A percentile compares a stretch with the other conserved stretches of the same genome.
Evolutionary conservation across 2,113 vertebrate species (phyloP).

Genomic region (Gulo gulo): DNA sequence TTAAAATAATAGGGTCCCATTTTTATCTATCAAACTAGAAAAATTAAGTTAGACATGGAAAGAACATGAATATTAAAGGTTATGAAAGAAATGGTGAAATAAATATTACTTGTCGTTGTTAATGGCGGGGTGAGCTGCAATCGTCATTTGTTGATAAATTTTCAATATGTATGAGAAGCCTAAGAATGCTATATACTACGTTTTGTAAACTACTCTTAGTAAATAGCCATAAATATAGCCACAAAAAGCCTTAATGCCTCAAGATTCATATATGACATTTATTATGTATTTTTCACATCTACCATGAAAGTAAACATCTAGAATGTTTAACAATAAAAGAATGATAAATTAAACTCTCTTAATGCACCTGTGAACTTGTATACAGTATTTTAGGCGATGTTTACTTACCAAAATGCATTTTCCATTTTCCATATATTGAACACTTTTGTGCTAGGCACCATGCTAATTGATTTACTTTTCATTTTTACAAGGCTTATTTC

Average conservation of each 20-base stretch:
- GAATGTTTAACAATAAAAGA: not conserved
- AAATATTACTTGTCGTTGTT: not conserved
- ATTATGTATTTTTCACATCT: not conserved
- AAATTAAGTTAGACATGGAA: constrained; percentile 1
- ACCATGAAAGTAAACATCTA: not conserved
- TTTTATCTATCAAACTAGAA: constrained; percentile 28
- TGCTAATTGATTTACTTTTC: constrained; percentile 1
- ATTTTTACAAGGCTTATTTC: not conserved
- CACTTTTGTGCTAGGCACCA: not conserved
- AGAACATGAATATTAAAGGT: not conserved
- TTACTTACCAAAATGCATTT: not conserved
- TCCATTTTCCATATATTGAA: not conserved
- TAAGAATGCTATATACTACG: not conserved
- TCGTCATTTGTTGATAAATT: not conserved
- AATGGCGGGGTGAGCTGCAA: not conserved
- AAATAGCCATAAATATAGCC: not conserved
- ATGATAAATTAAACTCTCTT: not conserved
- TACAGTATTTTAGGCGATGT: not conserved
- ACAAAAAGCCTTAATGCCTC: not conserved
- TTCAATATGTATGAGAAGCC: not conserved
- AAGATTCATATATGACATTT: not conserved
- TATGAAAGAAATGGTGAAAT: not conserved
- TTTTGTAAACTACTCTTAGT: not conserved
- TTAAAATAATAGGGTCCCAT: not conserved
- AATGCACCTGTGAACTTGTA: not conserved